Percentiles rank a stretch among this genome's conserved stretches.
phyloP scores from a whole-genome alignment of 2,888 invertebrate species.

The Bedellia somnulentella region DNA sequence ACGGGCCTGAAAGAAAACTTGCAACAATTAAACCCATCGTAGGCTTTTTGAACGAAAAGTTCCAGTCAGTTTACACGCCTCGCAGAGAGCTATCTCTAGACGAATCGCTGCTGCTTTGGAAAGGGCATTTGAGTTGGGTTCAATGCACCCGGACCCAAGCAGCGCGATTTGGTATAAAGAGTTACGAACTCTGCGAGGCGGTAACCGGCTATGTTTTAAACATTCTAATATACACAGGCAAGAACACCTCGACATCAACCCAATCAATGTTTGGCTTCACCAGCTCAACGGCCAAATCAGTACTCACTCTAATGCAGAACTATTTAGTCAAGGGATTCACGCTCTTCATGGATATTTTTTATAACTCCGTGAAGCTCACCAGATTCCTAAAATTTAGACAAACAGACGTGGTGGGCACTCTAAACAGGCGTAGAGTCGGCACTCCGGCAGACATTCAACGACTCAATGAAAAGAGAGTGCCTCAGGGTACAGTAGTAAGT shows the following conservation, averaged over 20 bases:
- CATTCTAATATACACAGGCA: conserved; percentile 10
- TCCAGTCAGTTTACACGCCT: not conserved
- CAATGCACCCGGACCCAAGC: conserved; percentile 12
- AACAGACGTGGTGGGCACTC: conserved; percentile 5
- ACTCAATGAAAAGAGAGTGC: not conserved
- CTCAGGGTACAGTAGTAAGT: too few relatives aligned
- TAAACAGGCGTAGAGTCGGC: conserved; percentile 3
- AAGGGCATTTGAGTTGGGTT: conserved; percentile 10
- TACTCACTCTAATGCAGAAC: conserved; percentile 7
- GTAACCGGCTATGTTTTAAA: conserved; percentile 10
- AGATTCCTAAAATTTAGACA: not conserved
- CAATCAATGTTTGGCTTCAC: conserved; percentile 9
- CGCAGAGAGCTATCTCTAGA: not conserved
- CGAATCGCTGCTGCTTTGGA: too few relatives aligned
- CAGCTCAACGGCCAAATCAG: conserved; percentile 11
- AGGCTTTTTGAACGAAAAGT: conserved; percentile 4
- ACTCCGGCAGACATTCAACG: conserved; percentile 1
- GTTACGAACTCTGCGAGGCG: too few relatives aligned
- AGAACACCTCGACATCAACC: not conserved
- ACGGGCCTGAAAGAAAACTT: conserved; percentile 4
- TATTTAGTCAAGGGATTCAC: conserved; percentile 4
- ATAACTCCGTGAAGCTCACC: conserved; percentile 2
- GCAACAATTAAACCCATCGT: conserved; percentile 5
- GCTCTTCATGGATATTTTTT: conserved; percentile 5
- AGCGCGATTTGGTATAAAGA: conserved; percentile 12